Conservation (phyloP, 2,113 vertebrate genomes). For the rat (Rattus norvegicus) region DNA sequence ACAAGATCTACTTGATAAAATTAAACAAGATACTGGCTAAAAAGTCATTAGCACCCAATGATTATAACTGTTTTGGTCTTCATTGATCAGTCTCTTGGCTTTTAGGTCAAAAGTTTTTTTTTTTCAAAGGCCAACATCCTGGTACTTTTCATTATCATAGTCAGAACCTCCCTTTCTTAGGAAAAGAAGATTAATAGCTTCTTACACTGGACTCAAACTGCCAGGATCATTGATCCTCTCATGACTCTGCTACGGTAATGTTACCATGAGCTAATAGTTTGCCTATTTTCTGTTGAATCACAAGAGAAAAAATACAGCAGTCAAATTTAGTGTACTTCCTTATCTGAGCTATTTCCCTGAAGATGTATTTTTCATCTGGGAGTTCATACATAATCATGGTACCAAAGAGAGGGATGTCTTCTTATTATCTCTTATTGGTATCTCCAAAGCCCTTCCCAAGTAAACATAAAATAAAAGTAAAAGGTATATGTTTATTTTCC, state of each 20-base stretch:
- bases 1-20: not conserved
- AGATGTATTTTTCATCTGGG: not conserved
- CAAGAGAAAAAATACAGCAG: not conserved
- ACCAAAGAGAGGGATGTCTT: not conserved
- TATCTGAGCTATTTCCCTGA: not conserved
- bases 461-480: not conserved
- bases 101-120: conserved; percentile 30
- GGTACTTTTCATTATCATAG: not conserved
- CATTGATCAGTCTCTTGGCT: not conserved
- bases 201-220: not conserved
- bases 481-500: not conserved
- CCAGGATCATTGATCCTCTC: too few relatives aligned
- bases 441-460: not conserved
- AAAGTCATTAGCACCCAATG: not conserved
- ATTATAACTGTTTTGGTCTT: not conserved
- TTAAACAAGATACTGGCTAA: not conserved
- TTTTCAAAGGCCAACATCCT: not conserved
- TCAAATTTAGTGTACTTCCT: not conserved
- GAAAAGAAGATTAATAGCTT: not conserved
- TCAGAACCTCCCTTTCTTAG: not conserved
- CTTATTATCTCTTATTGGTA: not conserved
- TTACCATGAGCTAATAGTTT: not conserved
- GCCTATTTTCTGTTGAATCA: not conserved
- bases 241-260: not conserved
- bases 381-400: not conserved